A percentile compares a stretch with the other conserved stretches of the same genome.
These are phyloP conservation scores for Platycnemis pennipes DNA, from an alignment of 2,888 invertebrate genomes.

Conservation along the genomic window DNA sequence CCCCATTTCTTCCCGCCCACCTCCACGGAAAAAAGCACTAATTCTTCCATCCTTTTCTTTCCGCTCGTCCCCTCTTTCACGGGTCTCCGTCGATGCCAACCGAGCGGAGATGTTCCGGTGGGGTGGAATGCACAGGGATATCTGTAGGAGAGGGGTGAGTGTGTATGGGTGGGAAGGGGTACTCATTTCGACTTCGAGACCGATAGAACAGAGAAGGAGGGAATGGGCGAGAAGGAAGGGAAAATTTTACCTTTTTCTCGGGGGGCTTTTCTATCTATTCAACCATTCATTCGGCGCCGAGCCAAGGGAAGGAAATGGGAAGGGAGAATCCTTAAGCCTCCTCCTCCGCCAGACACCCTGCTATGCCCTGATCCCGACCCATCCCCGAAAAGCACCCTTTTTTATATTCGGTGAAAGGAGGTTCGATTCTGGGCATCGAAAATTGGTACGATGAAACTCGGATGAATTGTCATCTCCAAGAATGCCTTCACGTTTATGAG, in stretches of 20 bases:
- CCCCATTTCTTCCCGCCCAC: background rate
- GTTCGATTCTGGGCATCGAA: background rate
- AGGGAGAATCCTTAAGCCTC: background rate
- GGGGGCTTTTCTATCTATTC: background rate
- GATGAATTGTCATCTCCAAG: too few relatives aligned
- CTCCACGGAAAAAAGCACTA: background rate
- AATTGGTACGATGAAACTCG: too few relatives aligned
- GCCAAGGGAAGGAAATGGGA: background rate
- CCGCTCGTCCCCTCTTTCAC: background rate
- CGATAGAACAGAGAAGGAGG: background rate
- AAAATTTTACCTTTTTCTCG: background rate
- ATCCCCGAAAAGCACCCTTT: too few relatives aligned
- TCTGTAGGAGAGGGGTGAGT: background rate
- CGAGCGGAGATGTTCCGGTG: background rate
- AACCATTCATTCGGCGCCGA: conserved; percentile 15
- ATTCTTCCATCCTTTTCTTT: background rate
- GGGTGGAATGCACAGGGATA: too few relatives aligned
- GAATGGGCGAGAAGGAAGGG: background rate
- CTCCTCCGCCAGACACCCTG: too few relatives aligned
- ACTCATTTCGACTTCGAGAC: background rate
- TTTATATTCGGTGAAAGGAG: background rate
- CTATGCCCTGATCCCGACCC: too few relatives aligned
- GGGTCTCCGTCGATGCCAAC: background rate
- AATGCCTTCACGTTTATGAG: too few relatives aligned
- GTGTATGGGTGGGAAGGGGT: background rate